Percentiles rank a stretch among this genome's conserved stretches.
phyloP scores from a whole-genome alignment of 2,888 invertebrate species.

The Drosophila planitibia region DNA sequence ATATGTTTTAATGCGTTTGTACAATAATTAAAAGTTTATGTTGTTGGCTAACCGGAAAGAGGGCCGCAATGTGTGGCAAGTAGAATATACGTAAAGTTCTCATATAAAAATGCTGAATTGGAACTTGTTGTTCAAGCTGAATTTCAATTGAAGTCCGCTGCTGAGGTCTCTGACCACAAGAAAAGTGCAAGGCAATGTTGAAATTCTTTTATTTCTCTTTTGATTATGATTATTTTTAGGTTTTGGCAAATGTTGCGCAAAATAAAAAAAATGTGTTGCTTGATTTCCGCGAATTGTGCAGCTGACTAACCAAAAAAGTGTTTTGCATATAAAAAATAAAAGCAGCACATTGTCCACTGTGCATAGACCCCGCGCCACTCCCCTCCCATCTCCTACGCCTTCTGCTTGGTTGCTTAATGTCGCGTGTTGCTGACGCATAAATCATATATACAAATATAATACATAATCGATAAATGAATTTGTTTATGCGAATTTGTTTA shows the following conservation, averaged over 20 bases:
- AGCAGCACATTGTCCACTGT: constrained; percentile 52
- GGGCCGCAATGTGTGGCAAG: constrained; percentile 56
- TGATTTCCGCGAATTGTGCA: constrained; percentile 62
- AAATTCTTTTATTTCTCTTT: constrained; percentile 51
- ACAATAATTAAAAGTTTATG: constrained; percentile 35
- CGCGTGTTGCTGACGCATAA: constrained; percentile 78
- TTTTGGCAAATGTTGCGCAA: constrained; percentile 71
- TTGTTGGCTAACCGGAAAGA: constrained; percentile 69
- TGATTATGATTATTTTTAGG: constrained; percentile 27
- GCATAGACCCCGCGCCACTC: neutral
- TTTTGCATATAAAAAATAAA: constrained; percentile 52
- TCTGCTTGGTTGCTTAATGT: constrained; percentile 36
- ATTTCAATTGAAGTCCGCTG: constrained; percentile 55
- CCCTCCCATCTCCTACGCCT: neutral
- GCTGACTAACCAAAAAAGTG: constrained; percentile 52
- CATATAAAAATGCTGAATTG: constrained; percentile 64
- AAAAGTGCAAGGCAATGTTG: constrained; percentile 68
- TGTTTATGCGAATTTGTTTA: constrained; percentile 79
- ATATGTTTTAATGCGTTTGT: constrained; percentile 27
- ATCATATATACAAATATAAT: constrained; percentile 55
- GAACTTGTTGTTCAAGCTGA: constrained; percentile 34
- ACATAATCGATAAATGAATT: constrained; percentile 74
- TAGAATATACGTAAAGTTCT: constrained; percentile 40
- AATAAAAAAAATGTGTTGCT: constrained; percentile 12
- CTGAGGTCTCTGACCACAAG: constrained; percentile 37